Percentiles rank a stretch among this genome's conserved stretches.
Conservation (phyloP, 2,888 invertebrate genomes). For the Tromatobia lineatoria region DNA sequence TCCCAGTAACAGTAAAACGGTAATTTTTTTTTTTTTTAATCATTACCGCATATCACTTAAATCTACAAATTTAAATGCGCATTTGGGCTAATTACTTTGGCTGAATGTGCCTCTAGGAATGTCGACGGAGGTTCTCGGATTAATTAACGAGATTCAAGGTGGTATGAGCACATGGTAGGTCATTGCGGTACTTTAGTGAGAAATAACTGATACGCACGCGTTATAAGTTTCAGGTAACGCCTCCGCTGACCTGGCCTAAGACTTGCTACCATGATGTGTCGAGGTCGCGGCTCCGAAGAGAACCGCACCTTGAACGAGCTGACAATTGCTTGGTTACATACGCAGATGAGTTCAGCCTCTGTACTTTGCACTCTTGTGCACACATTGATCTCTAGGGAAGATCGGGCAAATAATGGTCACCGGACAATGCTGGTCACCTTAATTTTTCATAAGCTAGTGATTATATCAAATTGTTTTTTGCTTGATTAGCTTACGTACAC, state of each 20-base stretch:
- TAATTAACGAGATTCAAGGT: conserved; percentile 46
- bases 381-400: neutral
- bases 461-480: too few species aligned
- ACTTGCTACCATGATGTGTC: conserved; percentile 31
- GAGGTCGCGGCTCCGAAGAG: conserved; percentile 61
- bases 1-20: conserved; percentile 50
- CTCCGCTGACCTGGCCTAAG: conserved; percentile 43
- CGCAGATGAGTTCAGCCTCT: conserved; percentile 16
- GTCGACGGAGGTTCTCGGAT: conserved; percentile 22
- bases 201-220: conserved; percentile 1
- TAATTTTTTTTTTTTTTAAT: conserved; percentile 29
- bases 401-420: too few species aligned
- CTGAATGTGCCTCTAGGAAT: conserved; percentile 12
- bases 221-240: conserved; percentile 25
- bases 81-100: conserved; percentile 42
- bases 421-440: too few species aligned
- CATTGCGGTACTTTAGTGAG: conserved; percentile 54
- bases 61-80: conserved; percentile 17
- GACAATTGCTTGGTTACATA: conserved; percentile 28
- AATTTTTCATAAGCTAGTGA: too few species aligned
- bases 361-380: conserved; percentile 18
- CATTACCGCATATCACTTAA: neutral
- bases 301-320: conserved; percentile 64
- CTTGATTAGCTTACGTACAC: too few species aligned
- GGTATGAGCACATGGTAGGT: conserved; percentile 3